Conservation (phyloP, 30 jellyfish, hydroid and myxozoan species). For the Catostylus mosaicus region DNA sequence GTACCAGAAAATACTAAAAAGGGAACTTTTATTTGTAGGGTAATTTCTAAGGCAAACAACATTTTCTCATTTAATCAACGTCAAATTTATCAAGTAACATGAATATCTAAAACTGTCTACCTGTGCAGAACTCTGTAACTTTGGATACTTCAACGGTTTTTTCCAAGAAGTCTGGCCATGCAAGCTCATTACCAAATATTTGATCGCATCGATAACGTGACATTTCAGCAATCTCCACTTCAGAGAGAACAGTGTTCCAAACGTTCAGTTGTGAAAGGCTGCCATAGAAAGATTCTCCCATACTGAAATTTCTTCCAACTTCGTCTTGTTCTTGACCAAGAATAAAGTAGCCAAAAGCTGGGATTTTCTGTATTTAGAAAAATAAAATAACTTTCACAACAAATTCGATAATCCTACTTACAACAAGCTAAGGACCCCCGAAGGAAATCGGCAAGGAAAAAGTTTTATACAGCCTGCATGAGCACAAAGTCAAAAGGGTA, state of each 20-base stretch:
- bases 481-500: too few relatives aligned
- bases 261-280: slow-evolving; percentile 81
- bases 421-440: too few relatives aligned
- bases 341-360: slow-evolving; percentile 83
- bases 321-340: slow-evolving; percentile 99
- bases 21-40: too few relatives aligned
- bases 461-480: too few relatives aligned
- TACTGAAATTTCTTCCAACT: slow-evolving; percentile 97
- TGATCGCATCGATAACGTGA: slow-evolving; percentile 88
- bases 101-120: slow-evolving; percentile 16
- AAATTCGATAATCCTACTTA: too few relatives aligned
- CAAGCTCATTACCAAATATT: slow-evolving; percentile 79
- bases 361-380: slow-evolving; percentile 12
- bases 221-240: slow-evolving; percentile 61
- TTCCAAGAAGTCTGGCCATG: slow-evolving; percentile 92
- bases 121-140: slow-evolving; percentile 76
- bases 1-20: too few relatives aligned
- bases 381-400: too few relatives aligned
- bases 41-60: too few relatives aligned
- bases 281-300: slow-evolving; percentile 94
- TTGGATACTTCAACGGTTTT: slow-evolving; percentile 63
- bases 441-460: too few relatives aligned
- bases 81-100: neutral
- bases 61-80: neutral
- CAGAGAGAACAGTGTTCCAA: slow-evolving; percentile 82